A percentile compares a stretch with the other conserved stretches of the same genome.
Conservation (phyloP, 2,797 vertebrate genomes). For the Gymnopithys bicolor region DNA sequence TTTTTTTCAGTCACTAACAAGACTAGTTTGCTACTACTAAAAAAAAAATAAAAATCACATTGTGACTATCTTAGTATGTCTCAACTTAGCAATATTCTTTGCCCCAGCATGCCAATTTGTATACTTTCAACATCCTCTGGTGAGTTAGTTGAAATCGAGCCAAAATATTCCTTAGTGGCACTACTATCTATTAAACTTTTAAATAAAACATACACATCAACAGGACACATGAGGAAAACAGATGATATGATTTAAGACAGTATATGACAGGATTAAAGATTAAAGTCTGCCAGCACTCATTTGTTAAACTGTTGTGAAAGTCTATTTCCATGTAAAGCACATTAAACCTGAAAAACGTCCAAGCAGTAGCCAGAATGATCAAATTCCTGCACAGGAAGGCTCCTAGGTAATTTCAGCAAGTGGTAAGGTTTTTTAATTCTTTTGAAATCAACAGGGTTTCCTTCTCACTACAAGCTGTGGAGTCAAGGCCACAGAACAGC, state of each 20-base stretch:
- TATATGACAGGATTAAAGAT: slow-evolving; percentile 38
- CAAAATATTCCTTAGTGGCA: slow-evolving; percentile 25
- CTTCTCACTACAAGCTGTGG: not conserved
- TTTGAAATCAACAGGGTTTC: not conserved
- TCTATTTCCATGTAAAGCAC: slow-evolving; percentile 32
- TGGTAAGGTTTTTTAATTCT: not conserved
- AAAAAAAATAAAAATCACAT: not conserved
- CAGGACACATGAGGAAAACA: slow-evolving; percentile 62
- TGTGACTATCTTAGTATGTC: slow-evolving; percentile 13
- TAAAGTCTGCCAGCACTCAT: slow-evolving; percentile 27
- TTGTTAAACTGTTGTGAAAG: slow-evolving; percentile 46
- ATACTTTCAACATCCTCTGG: not conserved
- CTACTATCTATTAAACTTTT: slow-evolving; percentile 45
- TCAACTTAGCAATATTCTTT: not conserved
- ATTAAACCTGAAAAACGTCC: slow-evolving; percentile 9
- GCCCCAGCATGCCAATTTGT: not conserved
- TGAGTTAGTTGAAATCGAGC: slow-evolving; percentile 25
- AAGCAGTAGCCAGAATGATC: not conserved
- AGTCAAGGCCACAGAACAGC: not conserved
- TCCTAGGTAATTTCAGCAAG: not conserved
- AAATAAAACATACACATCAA: slow-evolving; percentile 67
- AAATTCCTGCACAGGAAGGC: not conserved
- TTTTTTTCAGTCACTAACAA: slow-evolving; percentile 9
- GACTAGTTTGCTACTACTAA: slow-evolving; percentile 2
- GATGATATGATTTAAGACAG: slow-evolving; percentile 47